These are phyloP conservation scores for Tapirus indicus DNA, from an alignment of 2,797 vertebrate genomes.

Conservation along the genomic window DNA sequence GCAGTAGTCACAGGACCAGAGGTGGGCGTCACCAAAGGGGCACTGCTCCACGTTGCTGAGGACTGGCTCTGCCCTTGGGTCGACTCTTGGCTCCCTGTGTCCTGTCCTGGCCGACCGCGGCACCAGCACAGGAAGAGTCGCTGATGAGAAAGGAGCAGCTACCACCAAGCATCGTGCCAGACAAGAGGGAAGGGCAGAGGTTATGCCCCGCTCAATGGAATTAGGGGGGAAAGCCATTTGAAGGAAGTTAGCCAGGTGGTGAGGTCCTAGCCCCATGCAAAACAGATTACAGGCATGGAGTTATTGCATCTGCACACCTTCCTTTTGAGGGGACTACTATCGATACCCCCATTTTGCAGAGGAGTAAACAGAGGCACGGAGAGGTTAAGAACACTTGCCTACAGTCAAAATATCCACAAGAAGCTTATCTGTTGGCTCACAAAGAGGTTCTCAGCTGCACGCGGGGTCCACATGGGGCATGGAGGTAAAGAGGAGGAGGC, in stretches of 20 bases:
- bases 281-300: no score
- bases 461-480: rapidly evolving
- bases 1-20: background rate
- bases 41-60: rapidly evolving
- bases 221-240: rapidly evolving
- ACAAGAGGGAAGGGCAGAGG: no score
- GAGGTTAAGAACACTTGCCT: background rate
- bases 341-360: background rate
- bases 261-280: rapidly evolving
- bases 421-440: background rate
- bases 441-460: background rate
- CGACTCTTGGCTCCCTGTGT: background rate
- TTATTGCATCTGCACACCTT: background rate
- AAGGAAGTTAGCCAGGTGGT: background rate
- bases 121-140: no score
- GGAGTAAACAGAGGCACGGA: background rate
- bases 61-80: background rate
- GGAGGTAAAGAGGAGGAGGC: rapidly evolving
- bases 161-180: background rate
- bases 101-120: no score
- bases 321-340: background rate
- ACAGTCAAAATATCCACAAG: no score
- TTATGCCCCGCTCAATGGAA: rapidly evolving
- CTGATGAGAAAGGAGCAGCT: no score
- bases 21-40: no score